Evolutionary conservation across 2,888 invertebrate species (phyloP), one percentile per base, ranked within the genome.

Genomic region (Cephus pulcher): DNA sequence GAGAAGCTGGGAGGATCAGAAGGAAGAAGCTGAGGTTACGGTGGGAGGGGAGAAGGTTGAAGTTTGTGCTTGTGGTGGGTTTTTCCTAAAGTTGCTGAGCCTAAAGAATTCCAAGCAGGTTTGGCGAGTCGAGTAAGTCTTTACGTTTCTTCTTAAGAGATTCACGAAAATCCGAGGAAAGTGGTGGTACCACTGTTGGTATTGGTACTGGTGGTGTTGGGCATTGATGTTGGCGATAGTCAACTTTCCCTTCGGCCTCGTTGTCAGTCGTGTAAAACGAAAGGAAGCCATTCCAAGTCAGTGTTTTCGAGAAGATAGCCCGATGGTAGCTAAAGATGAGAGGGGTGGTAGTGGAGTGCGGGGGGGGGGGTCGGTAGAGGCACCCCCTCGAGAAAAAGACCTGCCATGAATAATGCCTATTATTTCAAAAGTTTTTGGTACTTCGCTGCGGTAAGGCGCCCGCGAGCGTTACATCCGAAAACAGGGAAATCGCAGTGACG

Each of bases 371-470:
- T 3, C 12, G 23, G 71, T 0, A 12, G 30, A 71, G 71, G 30
- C 32, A 11, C 71, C 32, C 32, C 32, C 15, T 32, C 32, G 34
- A 71, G 23, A 71, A 34, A 11, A 71, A 71, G 32, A 71, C 34
- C 30, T n/a, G 68, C 77, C 77, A 74, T 77, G 78, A 78, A 78
- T 78, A 74, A 75, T 75, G 78, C 70, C 75, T 74, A 78, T 75
- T 78, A 78, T 78, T 78, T 75, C 68, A 70, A 75, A 78, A 78
- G 75, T 75, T 78, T 78, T 70, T 70, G 34, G 69, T 69, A 76
- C 73, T 74, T 76, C 35, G 73, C 76, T 73, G 73, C 56, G 56
- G 15, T 56, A 15, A 9, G 56, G 56, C 56, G 56, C 2, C 56
- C 56, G 34, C 3, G 11, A 71, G 15, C 71, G 71, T 71, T 34